Evolutionary conservation across 1,140 invertebrate species (phyloP).

Genomic region (Drosophila kikkawai): DNA sequence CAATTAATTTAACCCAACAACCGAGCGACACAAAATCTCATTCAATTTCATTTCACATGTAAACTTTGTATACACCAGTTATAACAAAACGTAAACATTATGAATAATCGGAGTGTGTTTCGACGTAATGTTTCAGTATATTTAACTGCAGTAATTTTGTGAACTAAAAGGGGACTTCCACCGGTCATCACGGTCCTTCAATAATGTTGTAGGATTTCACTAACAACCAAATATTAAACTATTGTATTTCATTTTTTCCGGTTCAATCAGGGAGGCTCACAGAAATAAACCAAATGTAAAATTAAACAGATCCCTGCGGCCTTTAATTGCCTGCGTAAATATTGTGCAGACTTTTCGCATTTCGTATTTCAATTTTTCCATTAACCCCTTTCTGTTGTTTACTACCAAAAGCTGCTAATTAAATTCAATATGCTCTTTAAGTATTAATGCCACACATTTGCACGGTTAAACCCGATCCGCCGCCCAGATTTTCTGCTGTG

Average conservation of each 20-base stretch:
- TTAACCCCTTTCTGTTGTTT: constrained; percentile 9
- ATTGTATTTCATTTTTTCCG: constrained; percentile 2
- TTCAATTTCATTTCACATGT: constrained; percentile 54
- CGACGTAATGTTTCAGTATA: constrained; percentile 13
- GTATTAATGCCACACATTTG: constrained; percentile 60
- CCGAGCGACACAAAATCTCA: constrained; percentile 43
- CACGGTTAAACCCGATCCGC: constrained; percentile 43
- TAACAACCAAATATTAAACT: constrained; percentile 13
- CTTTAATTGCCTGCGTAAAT: constrained; percentile 46
- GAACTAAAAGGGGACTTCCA: constrained; percentile 30
- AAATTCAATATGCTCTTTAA: constrained; percentile 65
- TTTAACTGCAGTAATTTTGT: constrained; percentile 26
- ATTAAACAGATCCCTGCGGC: constrained; percentile 4
- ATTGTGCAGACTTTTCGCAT: constrained; percentile 14
- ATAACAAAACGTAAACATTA: constrained; percentile 53
- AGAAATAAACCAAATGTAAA: too few species aligned
- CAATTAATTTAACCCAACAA: constrained; percentile 69
- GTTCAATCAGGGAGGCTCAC: background rate
- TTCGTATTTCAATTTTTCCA: constrained; percentile 20
- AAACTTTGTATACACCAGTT: constrained; percentile 54
- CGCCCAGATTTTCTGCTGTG: constrained; percentile 45
- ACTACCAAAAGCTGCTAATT: constrained; percentile 50
- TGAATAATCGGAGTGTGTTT: constrained; percentile 41
- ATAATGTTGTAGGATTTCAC: background rate
- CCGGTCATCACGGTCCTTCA: background rate